A percentile compares a stretch with the other conserved stretches of the same genome.
These are phyloP conservation scores for Lottia gigantea DNA, from an alignment of 2,888 invertebrate species.

Conservation along the genomic window DNA sequence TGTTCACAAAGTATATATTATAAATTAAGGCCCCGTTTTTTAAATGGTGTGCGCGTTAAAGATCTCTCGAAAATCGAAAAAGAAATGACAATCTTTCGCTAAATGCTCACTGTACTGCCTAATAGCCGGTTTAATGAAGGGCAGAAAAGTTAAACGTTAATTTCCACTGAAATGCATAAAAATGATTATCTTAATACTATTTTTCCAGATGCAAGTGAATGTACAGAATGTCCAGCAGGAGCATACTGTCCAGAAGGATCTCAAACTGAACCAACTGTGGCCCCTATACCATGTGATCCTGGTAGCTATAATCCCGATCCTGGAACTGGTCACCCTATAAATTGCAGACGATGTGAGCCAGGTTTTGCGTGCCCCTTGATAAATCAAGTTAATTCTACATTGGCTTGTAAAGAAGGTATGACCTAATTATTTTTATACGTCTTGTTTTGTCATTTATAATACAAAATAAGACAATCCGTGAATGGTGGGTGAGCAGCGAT, in stretches of 20 bases:
- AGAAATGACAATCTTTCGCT: too few species aligned
- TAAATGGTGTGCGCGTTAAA: too few species aligned
- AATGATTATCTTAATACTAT: not conserved
- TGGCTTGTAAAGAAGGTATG: slow-evolving; percentile 57
- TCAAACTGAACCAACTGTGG: slow-evolving; percentile 46
- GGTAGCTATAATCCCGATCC: slow-evolving; percentile 60
- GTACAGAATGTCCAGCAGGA: slow-evolving; percentile 58
- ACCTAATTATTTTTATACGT: not conserved
- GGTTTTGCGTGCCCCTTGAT: slow-evolving; percentile 60
- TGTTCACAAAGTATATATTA: not conserved
- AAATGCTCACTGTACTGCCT: too few species aligned
- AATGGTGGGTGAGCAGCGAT: too few species aligned
- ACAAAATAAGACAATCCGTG: too few species aligned
- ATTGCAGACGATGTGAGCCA: slow-evolving; percentile 58
- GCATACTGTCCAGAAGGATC: slow-evolving; percentile 61
- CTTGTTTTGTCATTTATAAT: too few species aligned
- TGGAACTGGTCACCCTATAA: slow-evolving; percentile 53
- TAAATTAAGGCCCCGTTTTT: not conserved
- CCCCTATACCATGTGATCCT: slow-evolving; percentile 56
- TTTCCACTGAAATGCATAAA: too few species aligned
- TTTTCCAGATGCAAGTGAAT: slow-evolving; percentile 50
- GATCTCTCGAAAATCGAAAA: not conserved
- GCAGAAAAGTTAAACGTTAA: too few species aligned
- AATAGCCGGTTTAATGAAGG: too few species aligned
- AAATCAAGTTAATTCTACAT: slow-evolving; percentile 50